Evolutionary conservation across 2,113 vertebrate species (phyloP).

Genomic region (Miniopterus natalensis): DNA sequence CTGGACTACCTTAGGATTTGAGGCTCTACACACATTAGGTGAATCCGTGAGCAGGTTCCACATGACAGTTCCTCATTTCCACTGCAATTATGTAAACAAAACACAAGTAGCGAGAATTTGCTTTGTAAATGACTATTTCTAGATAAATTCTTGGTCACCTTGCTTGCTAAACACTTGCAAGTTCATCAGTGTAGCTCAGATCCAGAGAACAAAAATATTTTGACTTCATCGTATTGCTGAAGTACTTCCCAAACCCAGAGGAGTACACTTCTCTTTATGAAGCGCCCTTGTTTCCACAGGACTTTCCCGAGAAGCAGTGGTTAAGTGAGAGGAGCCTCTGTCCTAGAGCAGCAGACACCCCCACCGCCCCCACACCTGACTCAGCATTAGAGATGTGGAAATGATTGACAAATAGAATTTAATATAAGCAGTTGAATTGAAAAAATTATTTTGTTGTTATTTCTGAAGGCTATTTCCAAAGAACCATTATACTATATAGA

Average conservation of each 20-base stretch:
- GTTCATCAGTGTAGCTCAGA: neutral
- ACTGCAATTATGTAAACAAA: neutral
- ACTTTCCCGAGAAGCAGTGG: neutral
- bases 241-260: neutral
- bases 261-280: neutral
- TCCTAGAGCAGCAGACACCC: neutral
- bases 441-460: neutral
- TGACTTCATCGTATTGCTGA: neutral
- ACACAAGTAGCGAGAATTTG: neutral
- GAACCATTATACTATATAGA: neutral
- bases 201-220: neutral
- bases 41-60: neutral
- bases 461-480: neutral
- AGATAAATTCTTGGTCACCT: neutral
- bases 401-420: neutral
- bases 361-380: rapidly evolving
- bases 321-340: neutral
- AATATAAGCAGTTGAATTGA: neutral
- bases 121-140: neutral
- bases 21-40: neutral
- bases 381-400: neutral
- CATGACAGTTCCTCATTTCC: too few species aligned
- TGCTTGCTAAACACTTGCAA: neutral
- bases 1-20: neutral
- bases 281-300: neutral